phyloP scores from a whole-genome alignment of 2,888 invertebrate species.

The Drosophila helvetica region DNA sequence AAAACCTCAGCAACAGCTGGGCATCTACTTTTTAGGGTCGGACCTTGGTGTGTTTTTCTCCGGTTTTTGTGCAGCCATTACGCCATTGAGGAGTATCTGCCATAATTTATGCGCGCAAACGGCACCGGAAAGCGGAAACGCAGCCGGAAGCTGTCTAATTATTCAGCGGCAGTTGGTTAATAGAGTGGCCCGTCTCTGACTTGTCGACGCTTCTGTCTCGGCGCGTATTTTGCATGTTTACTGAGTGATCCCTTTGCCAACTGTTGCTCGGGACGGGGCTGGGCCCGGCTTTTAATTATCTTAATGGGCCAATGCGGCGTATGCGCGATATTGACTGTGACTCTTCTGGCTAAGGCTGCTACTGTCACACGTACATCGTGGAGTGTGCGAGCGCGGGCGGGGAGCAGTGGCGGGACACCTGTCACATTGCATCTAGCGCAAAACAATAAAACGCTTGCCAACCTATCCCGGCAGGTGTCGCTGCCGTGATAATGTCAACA shows the following conservation, averaged over 20 bases:
- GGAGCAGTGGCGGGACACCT: constrained; percentile 7
- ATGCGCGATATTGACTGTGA: constrained; percentile 62
- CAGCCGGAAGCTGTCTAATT: constrained; percentile 37
- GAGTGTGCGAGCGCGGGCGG: not conserved
- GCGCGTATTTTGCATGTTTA: constrained; percentile 40
- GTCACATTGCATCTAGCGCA: constrained; percentile 65
- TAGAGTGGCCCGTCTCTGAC: constrained; percentile 27
- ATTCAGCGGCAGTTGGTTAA: constrained; percentile 44
- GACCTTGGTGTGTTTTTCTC: not conserved
- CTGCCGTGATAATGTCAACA: constrained; percentile 73
- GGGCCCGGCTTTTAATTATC: constrained; percentile 64
- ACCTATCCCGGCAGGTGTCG: constrained; percentile 66
- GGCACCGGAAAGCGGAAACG: constrained; percentile 39
- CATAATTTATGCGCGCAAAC: constrained; percentile 47
- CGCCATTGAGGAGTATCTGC: constrained; percentile 25
- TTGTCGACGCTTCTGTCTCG: constrained; percentile 4
- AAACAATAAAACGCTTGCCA: constrained; percentile 66
- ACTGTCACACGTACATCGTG: constrained; percentile 19
- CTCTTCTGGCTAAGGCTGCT: constrained; percentile 29
- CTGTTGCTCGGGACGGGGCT: constrained; percentile 5
- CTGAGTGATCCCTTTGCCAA: constrained; percentile 42
- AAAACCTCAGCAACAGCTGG: constrained; percentile 33
- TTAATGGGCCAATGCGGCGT: constrained; percentile 58
- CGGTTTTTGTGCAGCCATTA: constrained; percentile 9
- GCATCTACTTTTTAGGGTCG: constrained; percentile 18